Conservation (phyloP, 2,888 invertebrate genomes). For the Piscicola geometra region DNA sequence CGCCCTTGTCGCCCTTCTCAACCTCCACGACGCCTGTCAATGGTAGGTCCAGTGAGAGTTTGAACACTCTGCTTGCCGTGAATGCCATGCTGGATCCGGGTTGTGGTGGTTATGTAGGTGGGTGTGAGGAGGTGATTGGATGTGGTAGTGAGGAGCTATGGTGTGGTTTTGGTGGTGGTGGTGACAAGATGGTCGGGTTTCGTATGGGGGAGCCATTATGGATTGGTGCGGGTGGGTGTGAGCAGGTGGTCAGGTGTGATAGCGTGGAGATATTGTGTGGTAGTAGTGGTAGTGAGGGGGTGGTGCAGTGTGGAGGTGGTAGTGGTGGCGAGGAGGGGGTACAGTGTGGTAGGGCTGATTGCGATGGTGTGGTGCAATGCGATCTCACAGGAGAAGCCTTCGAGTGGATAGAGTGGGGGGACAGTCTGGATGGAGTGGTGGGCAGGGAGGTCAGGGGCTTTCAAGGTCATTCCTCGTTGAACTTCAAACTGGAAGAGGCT, state of each 20-base stretch:
- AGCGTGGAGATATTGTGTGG: not conserved
- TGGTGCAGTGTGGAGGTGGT: not conserved
- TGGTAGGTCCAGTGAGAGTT: not conserved
- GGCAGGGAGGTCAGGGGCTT: too few relatives aligned
- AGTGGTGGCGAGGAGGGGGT: too few relatives aligned
- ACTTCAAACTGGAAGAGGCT: slow-evolving; percentile 1
- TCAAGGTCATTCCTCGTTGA: too few relatives aligned
- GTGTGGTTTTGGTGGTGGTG: not conserved
- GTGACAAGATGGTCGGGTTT: not conserved
- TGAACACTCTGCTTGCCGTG: not conserved
- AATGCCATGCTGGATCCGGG: not conserved
- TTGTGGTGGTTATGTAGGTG: not conserved
- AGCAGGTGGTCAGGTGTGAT: not conserved
- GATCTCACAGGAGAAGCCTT: too few relatives aligned
- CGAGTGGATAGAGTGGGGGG: too few relatives aligned
- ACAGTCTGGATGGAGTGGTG: too few relatives aligned
- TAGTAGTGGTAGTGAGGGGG: not conserved
- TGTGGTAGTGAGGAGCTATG: not conserved
- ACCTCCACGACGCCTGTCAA: not conserved
- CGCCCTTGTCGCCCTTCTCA: not conserved
- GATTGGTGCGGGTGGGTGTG: too few relatives aligned
- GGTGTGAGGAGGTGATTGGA: not conserved
- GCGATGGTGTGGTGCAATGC: too few relatives aligned
- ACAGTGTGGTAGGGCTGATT: too few relatives aligned
- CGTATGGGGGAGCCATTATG: too few relatives aligned